Base-by-base conservation (phyloP, 1,140 invertebrate species). In the Temnothorax curvispinosus region DNA sequence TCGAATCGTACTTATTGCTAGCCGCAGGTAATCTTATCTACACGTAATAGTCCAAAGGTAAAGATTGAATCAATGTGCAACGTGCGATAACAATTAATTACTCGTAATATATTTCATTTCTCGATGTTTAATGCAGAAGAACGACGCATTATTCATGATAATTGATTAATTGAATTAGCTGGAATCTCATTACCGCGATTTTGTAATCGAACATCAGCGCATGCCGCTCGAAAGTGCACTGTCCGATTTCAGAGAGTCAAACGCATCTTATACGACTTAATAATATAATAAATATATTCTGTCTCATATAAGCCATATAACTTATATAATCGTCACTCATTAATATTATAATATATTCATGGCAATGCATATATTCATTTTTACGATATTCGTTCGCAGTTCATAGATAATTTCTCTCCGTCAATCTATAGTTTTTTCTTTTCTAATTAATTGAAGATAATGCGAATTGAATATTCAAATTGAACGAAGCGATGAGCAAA, bases 31-130 rank as follows among this genome's bases (percentile, higher is more conserved):
- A 76, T 76, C 54, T 76, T 75, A 75, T 76, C 8, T 47, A 21
- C 5, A n/a, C 38, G n/a, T 32, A 60, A 60, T 32, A 77, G 75
- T 77, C 41, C 56, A 44, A 77, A 77, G 58, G 58, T 64, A 77
- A 15, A 47, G 27, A 62, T 77, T 47, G 13, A 77, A 67, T 67
- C 18, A 67, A 58, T 18, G 54, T 77, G 13, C 54, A 77, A 62
- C 18, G n/a, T 60, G 38, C 21, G 15, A 15, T 74, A 58, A 75
- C 38, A 18, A 27, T 60, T 32, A 18, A 32, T 44, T 41, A 27
- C 13, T 72, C 21, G 56, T 56, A 27, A 4, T 15, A n/a, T 21
- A 74, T 27, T 27, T 27, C 1, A 75, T 11, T 1, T 54, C 4
- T 11, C n/a, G 4, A 21, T 27, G 13, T 41, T 58, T 8, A 11